phyloP scores from a whole-genome alignment of 1,140 invertebrate species.

The Vollenhovia emeryi region DNA sequence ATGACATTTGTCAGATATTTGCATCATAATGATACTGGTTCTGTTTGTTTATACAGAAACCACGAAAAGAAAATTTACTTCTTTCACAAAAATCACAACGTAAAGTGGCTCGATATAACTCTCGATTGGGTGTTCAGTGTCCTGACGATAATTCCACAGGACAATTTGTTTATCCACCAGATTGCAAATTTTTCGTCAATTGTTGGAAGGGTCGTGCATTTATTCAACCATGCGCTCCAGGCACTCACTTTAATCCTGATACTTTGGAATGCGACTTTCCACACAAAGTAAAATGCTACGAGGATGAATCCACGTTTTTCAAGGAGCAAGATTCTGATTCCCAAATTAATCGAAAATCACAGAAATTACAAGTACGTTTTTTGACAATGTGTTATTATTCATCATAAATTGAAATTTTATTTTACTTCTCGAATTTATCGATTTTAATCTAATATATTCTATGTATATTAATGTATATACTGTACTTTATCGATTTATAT shows the following conservation, averaged over 20 bases:
- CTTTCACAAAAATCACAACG: not conserved
- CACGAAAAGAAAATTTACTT: conserved; percentile 74
- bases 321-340: conserved; percentile 16
- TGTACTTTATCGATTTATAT: not conserved
- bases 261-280: conserved; percentile 88
- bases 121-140: conserved; percentile 80
- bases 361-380: conserved; percentile 44
- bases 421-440: not conserved
- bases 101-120: conserved; percentile 76
- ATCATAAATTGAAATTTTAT: not conserved
- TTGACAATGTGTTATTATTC: not conserved
- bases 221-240: conserved; percentile 88
- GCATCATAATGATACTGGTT: not conserved
- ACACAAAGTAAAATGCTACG: conserved; percentile 87
- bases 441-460: no score
- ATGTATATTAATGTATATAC: not conserved
- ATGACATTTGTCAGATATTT: not conserved
- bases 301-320: conserved; percentile 64
- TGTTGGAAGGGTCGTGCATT: conserved; percentile 88
- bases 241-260: conserved; percentile 89
- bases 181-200: conserved; percentile 90
- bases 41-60: conserved; percentile 74
- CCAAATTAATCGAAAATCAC: not conserved
- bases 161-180: conserved; percentile 86
- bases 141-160: conserved; percentile 86